These are phyloP conservation scores for Xenus cinereus DNA, from an alignment of 2,113 vertebrate species.

Conservation along the genomic window DNA sequence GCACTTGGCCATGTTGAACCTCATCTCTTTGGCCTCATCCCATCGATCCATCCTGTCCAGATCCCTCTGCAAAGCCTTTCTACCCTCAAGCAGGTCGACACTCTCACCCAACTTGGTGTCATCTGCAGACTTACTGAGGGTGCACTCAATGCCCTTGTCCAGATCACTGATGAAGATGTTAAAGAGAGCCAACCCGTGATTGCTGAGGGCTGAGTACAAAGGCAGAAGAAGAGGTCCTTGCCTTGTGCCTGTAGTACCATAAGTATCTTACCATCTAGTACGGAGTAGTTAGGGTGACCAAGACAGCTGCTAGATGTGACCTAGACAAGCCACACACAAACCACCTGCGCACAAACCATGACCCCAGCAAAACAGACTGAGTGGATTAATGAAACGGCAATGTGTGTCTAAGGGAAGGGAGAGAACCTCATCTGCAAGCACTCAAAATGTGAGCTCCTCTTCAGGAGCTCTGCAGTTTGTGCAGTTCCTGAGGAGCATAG, in stretches of 20 bases:
- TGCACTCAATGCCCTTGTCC: no score
- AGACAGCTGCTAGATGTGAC: background rate
- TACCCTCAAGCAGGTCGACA: no score
- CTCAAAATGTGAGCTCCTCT: background rate
- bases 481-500: background rate
- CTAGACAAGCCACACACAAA: background rate
- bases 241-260: background rate
- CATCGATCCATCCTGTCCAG: no score
- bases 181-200: background rate
- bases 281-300: background rate
- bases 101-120: no score
- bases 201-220: background rate
- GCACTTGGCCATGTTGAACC: no score
- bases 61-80: no score
- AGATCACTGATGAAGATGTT: no score
- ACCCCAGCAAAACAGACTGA: background rate
- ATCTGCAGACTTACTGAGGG: no score
- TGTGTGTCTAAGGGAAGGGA: background rate
- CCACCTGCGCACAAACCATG: fast-evolving
- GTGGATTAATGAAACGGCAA: background rate
- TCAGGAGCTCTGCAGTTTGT: background rate
- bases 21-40: no score
- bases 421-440: background rate
- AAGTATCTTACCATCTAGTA: background rate
- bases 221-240: background rate